Conservation (phyloP, 2,888 invertebrate genomes). For the Watsonalla cultraria region DNA sequence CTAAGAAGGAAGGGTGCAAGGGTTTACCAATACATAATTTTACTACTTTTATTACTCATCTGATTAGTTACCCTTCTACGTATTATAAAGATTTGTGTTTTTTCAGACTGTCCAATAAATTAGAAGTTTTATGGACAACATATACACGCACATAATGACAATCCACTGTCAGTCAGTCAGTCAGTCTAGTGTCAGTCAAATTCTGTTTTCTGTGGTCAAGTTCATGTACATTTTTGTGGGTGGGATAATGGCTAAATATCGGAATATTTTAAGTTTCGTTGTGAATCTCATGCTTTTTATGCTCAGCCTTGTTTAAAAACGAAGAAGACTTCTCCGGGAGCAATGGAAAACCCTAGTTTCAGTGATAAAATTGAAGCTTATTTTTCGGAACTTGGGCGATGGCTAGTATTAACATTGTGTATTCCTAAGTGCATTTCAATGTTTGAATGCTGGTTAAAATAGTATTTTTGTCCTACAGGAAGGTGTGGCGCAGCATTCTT, state of each 20-base stretch:
- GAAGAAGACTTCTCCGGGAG: constrained; percentile 10
- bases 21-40: too few relatives aligned
- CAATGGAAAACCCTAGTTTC: constrained; percentile 72
- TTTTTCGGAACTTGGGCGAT: constrained; percentile 83
- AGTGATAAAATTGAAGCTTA: constrained; percentile 83
- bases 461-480: constrained; percentile 60
- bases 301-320: neutral
- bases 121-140: too few relatives aligned
- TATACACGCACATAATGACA: too few relatives aligned
- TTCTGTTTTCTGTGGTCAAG: neutral
- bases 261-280: neutral
- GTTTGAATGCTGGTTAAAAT: constrained; percentile 9
- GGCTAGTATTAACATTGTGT: constrained; percentile 66
- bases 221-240: neutral
- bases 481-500: constrained; percentile 85
- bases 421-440: constrained; percentile 5
- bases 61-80: too few relatives aligned
- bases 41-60: too few relatives aligned
- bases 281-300: neutral
- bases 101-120: too few relatives aligned
- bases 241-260: neutral
- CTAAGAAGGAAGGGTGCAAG: too few relatives aligned
- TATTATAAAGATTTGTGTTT: too few relatives aligned
- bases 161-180: too few relatives aligned
- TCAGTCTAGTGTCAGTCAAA: too few relatives aligned